Base-by-base conservation (phyloP, 2,797 vertebrate species). In the Carduelis carduelis region DNA sequence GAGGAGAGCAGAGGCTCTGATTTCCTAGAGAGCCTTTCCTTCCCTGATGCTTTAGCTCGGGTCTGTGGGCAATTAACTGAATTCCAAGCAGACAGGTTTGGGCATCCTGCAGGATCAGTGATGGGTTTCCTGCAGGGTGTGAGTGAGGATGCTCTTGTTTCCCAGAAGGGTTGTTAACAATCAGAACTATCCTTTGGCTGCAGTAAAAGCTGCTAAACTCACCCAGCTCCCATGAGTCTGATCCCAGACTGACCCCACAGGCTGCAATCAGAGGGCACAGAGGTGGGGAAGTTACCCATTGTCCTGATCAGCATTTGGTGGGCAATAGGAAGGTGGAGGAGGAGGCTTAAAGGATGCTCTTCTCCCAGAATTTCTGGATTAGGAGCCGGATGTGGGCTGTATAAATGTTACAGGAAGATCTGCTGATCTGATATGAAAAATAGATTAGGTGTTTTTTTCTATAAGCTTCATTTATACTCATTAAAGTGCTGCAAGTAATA, bases 151-250 rank as follows among this genome's bases (percentile, higher is more conserved):
- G 66, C 22, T 17, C 0, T 12, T 57, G 39, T 8, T 59, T 19
- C 52, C 78, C 21, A 4, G 10, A 41, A 60, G 56, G 16, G 39
- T 20, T 60, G 8, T 27, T 66, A 9, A 39, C 19, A 14, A 8
- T 1, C 12, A 8, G 47, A 57, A 74, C 46, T 90, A 97, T 97
- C 94, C 97, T 65, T 71, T 97, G 87, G 50, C 98, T 98, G 74
- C n/a, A 50, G 96, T 97, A 84, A 98, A 98, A 72, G 94, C 46
- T 30, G 90, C 97, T 98, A 98, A 37, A 98, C 46, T 57, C 98
- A 83, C 69, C 98, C 57, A 2, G 91, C 80, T 94, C 97, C 98
- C 60, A 94, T 59, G 61, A 96, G 83, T 81, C 24, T 93, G 94
- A 46, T 98, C 97, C 53, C 96, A 86, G 53, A 95, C 30, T 37